A percentile compares a stretch with the other conserved stretches of the same genome.
phyloP scores from a whole-genome alignment of 2,888 invertebrate genomes.

The Hirtodrosophila histrioides region DNA sequence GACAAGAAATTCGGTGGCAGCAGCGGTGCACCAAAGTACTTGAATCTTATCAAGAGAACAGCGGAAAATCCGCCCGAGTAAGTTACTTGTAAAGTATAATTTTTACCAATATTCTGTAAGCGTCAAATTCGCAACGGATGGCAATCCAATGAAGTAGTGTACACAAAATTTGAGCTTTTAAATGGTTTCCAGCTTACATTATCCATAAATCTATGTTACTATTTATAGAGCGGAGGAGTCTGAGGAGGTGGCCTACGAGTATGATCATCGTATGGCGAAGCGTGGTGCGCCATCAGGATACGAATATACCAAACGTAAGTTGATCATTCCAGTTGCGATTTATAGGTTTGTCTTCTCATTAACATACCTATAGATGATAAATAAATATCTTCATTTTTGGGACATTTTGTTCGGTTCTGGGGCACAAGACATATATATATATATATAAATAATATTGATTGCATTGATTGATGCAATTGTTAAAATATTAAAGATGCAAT shows the following conservation, averaged over 20 bases:
- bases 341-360: slow-evolving; percentile 7
- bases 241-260: slow-evolving; percentile 68
- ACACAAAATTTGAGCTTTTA: slow-evolving; percentile 20
- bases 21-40: slow-evolving; percentile 68
- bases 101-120: slow-evolving; percentile 48
- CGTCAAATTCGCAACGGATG: slow-evolving; percentile 30
- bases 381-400: neutral
- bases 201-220: slow-evolving; percentile 3
- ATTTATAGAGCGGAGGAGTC: slow-evolving; percentile 63
- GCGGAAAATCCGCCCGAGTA: slow-evolving; percentile 78
- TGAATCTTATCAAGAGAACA: slow-evolving; percentile 73
- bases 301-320: slow-evolving; percentile 77
- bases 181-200: neutral
- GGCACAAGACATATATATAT: slow-evolving; percentile 7
- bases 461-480: slow-evolving; percentile 19
- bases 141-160: slow-evolving; percentile 14
- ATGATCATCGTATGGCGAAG: slow-evolving; percentile 68
- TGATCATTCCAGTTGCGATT: neutral
- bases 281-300: slow-evolving; percentile 63
- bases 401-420: slow-evolving; percentile 29
- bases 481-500: slow-evolving; percentile 19
- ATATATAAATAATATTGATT: slow-evolving; percentile 21
- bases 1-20: slow-evolving; percentile 67
- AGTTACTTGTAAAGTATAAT: slow-evolving; percentile 77
- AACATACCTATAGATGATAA: neutral